Base-by-base conservation (phyloP, 2,888 invertebrate species). In the Epistrophella euchroma region DNA sequence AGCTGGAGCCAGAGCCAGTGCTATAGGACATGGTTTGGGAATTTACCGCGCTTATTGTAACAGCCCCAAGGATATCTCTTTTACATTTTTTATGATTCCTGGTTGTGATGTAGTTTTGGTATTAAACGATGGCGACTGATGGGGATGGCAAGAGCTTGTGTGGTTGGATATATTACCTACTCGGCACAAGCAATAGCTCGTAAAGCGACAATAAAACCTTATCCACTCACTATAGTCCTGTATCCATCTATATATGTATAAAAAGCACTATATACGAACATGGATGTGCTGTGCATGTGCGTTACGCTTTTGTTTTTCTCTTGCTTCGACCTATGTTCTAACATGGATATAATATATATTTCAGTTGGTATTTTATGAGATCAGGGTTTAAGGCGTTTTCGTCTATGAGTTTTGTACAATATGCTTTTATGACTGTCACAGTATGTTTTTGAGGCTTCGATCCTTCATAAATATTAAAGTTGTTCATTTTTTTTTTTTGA, bases 151-250 rank as follows among this genome's bases (percentile, higher is more conserved):
- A n/a, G 64, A 35, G 45, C 72, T 37, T 47, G 28, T 82, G 82
- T 64, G 86, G 86, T 82, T 82, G 82, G 64, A 77, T 74, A 86
- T 66, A 66, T 47, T 52, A 52, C 52, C 52, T 25, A 78, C 82
- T 47, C 66, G 73, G 76, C 81, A 86, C 77, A 82, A 66, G 86
- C 73, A 82, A 82, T 82, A 70, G 81, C 77, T 86, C 86, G 86
- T 86, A 82, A 86, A 86, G 77, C 45, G 71, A 74, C 82, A 82
- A 86, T 86, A 78, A 78, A 82, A 82, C 72, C 66, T 68, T 81
- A 85, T 81, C 72, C 85, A 81, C 47, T 66, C 66, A n/a, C 28
- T 32, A 25, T 50, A 22, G 66, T 81, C 60, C 60, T 66, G 55
- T 62, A 60, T 68, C 40, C 19, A 9, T 25, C 1, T 15, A 3